phyloP scores from a whole-genome alignment of 1,140 invertebrate genomes.

The Seison nebaliae region DNA sequence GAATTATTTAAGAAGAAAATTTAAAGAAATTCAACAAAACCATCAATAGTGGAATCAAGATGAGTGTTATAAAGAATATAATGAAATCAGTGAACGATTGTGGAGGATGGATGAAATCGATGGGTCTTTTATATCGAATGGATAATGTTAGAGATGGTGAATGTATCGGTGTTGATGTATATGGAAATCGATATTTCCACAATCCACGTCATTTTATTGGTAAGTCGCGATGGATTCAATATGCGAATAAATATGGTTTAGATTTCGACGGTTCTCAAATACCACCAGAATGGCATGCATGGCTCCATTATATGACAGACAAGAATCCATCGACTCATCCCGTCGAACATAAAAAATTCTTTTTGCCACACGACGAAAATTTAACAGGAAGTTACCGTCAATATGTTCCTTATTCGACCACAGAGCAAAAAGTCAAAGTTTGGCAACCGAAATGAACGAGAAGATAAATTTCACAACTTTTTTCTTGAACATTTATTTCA shows the following conservation, averaged over 20 bases:
- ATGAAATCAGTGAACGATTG: slow-evolving; percentile 4
- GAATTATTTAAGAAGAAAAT: too few relatives aligned
- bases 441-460: slow-evolving; percentile 37
- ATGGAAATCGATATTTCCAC: slow-evolving; percentile 83
- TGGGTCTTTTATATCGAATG: slow-evolving; percentile 28
- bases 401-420: slow-evolving; percentile 68
- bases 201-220: slow-evolving; percentile 63
- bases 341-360: slow-evolving; percentile 43
- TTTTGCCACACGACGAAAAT: slow-evolving; percentile 45
- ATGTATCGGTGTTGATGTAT: slow-evolving; percentile 68
- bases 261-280: slow-evolving; percentile 81
- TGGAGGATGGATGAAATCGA: slow-evolving; percentile 1
- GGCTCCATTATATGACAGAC: slow-evolving; percentile 34
- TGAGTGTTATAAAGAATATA: too few relatives aligned
- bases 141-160: slow-evolving; percentile 60
- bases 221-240: slow-evolving; percentile 71
- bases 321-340: slow-evolving; percentile 38
- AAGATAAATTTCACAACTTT: too few relatives aligned
- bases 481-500: too few relatives aligned
- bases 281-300: slow-evolving; percentile 47
- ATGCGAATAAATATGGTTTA: slow-evolving; percentile 40
- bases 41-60: too few relatives aligned
- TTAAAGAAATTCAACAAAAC: too few relatives aligned
- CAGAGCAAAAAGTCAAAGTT: slow-evolving; percentile 48
- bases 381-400: slow-evolving; percentile 40